phyloP scores from a whole-genome alignment of 2,888 invertebrate species.

The Galerucella nymphaeae region DNA sequence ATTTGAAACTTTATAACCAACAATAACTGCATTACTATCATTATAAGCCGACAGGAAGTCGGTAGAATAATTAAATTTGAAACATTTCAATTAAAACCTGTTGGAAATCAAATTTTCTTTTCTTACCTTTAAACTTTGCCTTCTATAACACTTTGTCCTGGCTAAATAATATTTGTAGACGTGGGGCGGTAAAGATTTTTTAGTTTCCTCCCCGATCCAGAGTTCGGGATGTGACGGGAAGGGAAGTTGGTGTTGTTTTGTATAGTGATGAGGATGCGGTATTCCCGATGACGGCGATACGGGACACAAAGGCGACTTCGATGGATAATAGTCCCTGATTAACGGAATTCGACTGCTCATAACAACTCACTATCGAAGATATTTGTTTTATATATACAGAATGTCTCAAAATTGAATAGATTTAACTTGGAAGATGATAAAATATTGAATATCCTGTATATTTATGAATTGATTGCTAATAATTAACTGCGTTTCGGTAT shows the following conservation, averaged over 20 bases:
- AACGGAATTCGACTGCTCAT: conserved; percentile 62
- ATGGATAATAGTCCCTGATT: conserved; percentile 62
- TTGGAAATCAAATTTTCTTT: neutral
- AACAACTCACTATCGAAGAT: conserved; percentile 37
- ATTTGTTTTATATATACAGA: conserved; percentile 3
- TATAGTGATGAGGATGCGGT: conserved; percentile 13
- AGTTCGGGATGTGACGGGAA: conserved; percentile 50
- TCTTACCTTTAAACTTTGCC: conserved; percentile 64
- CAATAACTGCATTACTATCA: neutral
- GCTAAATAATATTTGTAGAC: conserved; percentile 76
- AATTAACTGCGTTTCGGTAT: too few relatives aligned
- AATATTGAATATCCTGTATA: too few relatives aligned
- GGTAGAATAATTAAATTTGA: neutral
- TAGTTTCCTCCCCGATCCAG: conserved; percentile 78
- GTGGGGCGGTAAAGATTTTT: conserved; percentile 71
- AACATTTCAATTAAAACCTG: conserved; percentile 12
- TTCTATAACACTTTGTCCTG: conserved; percentile 61
- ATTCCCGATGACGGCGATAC: conserved; percentile 53
- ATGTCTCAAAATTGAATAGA: too few relatives aligned
- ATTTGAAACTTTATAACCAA: neutral
- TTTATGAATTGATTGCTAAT: too few relatives aligned
- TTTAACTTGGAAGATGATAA: too few relatives aligned
- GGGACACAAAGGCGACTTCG: conserved; percentile 57
- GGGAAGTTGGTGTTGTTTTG: neutral
- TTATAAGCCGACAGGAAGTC: too few relatives aligned